Base-by-base conservation (phyloP, 2,797 vertebrate genomes). In the Chiloscyllium punctatum region DNA sequence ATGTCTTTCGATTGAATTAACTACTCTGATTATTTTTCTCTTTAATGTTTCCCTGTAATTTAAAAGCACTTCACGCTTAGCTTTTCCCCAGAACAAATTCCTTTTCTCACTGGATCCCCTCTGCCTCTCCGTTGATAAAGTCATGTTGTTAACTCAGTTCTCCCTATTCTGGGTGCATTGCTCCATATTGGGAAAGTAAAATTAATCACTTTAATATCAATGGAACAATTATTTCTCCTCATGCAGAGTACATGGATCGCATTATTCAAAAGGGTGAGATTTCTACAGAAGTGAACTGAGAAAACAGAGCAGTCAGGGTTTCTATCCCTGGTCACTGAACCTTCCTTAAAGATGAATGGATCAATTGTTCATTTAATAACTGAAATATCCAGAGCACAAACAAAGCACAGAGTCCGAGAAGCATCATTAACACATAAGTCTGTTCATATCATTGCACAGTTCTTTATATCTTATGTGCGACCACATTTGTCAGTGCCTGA, bases 291-390 rank as follows among this genome's bases (percentile, higher is more conserved):
- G 15, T 90, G 30, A n/a, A 25, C 4, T 33, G 48, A 53, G 30
- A 18, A 57, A 90, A 90, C 33, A 57, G 16, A 90, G 57, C 57
- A 18, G 87, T 33, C 5, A n/a, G 57, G 33, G 0, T 90, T 90
- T 66, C 90, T 69, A 23, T 11, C 69, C 82, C n/a, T n/a, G 66
- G 3, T 68, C n/a, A 68, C 66, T 92, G n/a, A 92, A 69, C 21
- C 90, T 42, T n/a, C 62, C 21, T 92, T 92, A 92, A 92, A 92
- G 21, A 69, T 68, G 21, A 92, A 92, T 92, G n/a, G 90, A 92
- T 92, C 42, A 68, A 69, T 69, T 69, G 21, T 69, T 92, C 66
- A 69, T n/a, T 42, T 69, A 23, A 69, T 68, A 68, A 69, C 37
- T 69, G 90, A 92, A 92, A 69, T 42, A 92, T 92, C 37, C 62